Evolutionary conservation across 1,140 invertebrate genomes (phyloP), one percentile per base, ranked within the genome.

Genomic region (Drosophila ironensis): DNA sequence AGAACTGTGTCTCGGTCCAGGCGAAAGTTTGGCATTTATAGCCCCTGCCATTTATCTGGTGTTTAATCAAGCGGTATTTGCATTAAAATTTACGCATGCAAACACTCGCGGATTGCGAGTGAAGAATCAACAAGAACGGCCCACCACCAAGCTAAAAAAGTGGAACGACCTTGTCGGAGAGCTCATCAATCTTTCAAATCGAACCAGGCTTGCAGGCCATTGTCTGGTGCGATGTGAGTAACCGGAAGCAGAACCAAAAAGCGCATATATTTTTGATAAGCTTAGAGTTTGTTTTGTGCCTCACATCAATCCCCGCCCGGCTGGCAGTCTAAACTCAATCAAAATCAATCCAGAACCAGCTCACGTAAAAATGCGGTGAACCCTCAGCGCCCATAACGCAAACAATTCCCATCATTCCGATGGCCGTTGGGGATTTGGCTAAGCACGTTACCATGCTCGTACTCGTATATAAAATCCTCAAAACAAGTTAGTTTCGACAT

Each of bases 181-280:
- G 37, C 66, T 67, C 66, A 50, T 69, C 66, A 69, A 69, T 69
- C 66, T 69, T 48, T 57, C 44, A 57, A 42, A 57, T 57, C 57
- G 22, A 47, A 22, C 35, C 61, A 44, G 28, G 40, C 66, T 33
- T 30, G 41, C 45, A 9, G 16, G 7, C 37, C 11, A 69, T 67
- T 67, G n/a, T n/a, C n/a, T n/a, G 30, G n/a, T 69, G 51, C 66
- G 67, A 67, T 40, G 63, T 67, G 67, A 64, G 64, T 57, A 33
- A 66, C 27, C 16, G 9, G 27, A 41, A 17, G 25, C 61, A 45
- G 25, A 11, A 33, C 12, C 25, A 41, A 20, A 51, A 61, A 61
- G 53, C 40, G 30, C 38, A 16, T 33, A 46, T 69, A 44, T 41
- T 56, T n/a, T n/a, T n/a, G n/a, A 19, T 44, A 25, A 14, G 35